Base-by-base conservation (phyloP, 37 sponge, comb jelly and placozoan genomes). In the Aphrocallistes beatrix region DNA sequence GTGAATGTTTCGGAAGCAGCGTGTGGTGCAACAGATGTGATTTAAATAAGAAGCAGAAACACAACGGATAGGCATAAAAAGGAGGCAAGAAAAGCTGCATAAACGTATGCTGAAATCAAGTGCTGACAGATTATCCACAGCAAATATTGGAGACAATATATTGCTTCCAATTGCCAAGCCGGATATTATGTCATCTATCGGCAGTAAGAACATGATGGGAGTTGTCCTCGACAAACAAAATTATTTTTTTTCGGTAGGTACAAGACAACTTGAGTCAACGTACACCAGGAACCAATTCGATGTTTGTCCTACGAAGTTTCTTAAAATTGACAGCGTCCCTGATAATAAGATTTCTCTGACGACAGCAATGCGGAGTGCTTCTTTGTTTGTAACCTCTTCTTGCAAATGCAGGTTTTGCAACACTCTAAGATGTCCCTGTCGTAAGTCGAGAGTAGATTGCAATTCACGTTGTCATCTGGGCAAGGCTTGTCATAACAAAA, bases 361-460 rank as follows among this genome's bases (percentile, higher is more conserved):
- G n/a, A 60, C 75, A 32, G 75, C 75, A 6, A 60, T 60, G 75
- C 75, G n/a, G 34, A 60, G n/a, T 60, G 75, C 75, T 60, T 60
- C 75, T 60, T 30, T 25, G 34, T 8, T 8, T 13, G 75, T 60
- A 25, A 60, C 75, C n/a, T 60, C 10, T 28, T 60, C n/a, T 3
- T 60, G 75, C 75, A 60, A 60, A 28, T 60, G 75, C 75, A 60
- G n/a, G n/a, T 25, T 19, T 60, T 47, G 49, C 49, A 21, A 13
- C 13, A 47, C 49, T 47, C 49, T 17, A 21, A 13, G 49, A 21
- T 47, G 49, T 47, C 49, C 49, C 13, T 47, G 49, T 17, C 75
- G 75, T 32, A 60, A 32, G n/a, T 19, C 75, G 3, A 25, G 28
- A 32, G 10, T 28, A 60, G 3, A 3, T 13, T 60, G 75, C n/a